Percentiles rank a stretch among this genome's conserved stretches.
phyloP scores from a whole-genome alignment of 2,888 invertebrate species.

The Limnephilus auricula region DNA sequence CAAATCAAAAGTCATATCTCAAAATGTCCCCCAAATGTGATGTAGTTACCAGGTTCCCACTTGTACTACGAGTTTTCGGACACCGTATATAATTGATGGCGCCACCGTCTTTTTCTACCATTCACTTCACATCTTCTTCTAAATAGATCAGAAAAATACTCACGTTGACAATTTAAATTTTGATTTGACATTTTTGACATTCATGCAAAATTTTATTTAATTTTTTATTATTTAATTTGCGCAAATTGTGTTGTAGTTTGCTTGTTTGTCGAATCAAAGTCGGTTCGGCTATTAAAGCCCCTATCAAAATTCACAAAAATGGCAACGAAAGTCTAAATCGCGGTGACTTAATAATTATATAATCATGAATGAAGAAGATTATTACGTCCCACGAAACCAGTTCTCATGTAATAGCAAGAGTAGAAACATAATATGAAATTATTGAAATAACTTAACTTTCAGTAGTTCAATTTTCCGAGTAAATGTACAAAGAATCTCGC shows the following conservation, averaged over 20 bases:
- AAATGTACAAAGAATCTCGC: too few relatives aligned
- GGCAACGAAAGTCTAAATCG: neutral
- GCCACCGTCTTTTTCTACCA: too few relatives aligned
- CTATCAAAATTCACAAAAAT: neutral
- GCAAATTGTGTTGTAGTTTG: neutral
- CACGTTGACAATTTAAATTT: neutral
- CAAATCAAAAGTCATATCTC: too few relatives aligned
- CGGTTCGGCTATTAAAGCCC: neutral
- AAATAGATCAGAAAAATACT: neutral
- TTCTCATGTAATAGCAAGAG: neutral
- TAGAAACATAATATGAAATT: too few relatives aligned
- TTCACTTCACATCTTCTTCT: neutral
- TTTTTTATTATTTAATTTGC: neutral
- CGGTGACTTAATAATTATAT: neutral
- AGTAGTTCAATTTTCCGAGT: neutral
- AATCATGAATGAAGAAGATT: neutral
- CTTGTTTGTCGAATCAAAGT: neutral
- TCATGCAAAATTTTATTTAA: neutral
- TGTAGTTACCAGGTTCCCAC: too few relatives aligned
- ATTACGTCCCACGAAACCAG: neutral
- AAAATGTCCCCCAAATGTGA: too few relatives aligned
- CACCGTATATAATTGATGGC: too few relatives aligned
- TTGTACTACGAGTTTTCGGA: too few relatives aligned
- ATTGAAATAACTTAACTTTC: neutral
- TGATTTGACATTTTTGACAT: neutral